A percentile compares a stretch with the other conserved stretches of the same genome.
Evolutionary conservation across 2,113 vertebrate species (phyloP).

Genomic region (Mixornis gularis): DNA sequence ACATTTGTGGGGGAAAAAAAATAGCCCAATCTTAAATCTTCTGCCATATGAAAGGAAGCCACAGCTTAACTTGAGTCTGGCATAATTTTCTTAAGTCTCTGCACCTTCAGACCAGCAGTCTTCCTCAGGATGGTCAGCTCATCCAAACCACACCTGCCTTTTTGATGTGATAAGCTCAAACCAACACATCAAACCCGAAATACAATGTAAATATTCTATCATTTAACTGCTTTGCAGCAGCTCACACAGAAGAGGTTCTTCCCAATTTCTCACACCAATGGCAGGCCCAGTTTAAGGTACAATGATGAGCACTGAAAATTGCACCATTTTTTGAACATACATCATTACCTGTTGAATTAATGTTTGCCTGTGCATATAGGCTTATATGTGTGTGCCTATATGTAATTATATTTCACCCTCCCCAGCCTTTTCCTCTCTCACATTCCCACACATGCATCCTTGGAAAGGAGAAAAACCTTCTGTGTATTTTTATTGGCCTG

Average conservation of each 20-base stretch:
- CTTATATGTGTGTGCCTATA: not conserved
- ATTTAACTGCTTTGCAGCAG: not conserved
- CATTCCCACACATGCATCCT: not conserved
- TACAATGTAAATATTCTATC: not conserved
- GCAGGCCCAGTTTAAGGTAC: not conserved
- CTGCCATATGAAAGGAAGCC: not conserved
- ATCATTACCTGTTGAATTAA: not conserved
- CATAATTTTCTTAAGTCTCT: not conserved
- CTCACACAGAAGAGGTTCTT: not conserved
- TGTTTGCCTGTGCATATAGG: not conserved
- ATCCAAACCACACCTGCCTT: not conserved
- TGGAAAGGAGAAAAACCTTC: slow-evolving; percentile 38
- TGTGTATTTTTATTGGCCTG: slow-evolving; percentile 46
- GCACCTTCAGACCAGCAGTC: not conserved
- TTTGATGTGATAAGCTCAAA: not conserved
- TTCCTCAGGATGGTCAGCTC: not conserved
- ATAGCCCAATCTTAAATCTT: not conserved
- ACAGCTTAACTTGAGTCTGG: not conserved
- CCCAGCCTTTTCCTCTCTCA: not conserved
- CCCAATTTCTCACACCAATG: not conserved
- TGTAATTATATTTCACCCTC: not conserved
- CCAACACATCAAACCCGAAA: not conserved
- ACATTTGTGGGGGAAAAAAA: not conserved
- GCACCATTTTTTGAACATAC: not conserved
- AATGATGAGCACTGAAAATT: not conserved